Evolutionary conservation across 2,113 vertebrate species (phyloP), one percentile per base, ranked within the genome.

Genomic region (Typhlomys cinereus): DNA sequence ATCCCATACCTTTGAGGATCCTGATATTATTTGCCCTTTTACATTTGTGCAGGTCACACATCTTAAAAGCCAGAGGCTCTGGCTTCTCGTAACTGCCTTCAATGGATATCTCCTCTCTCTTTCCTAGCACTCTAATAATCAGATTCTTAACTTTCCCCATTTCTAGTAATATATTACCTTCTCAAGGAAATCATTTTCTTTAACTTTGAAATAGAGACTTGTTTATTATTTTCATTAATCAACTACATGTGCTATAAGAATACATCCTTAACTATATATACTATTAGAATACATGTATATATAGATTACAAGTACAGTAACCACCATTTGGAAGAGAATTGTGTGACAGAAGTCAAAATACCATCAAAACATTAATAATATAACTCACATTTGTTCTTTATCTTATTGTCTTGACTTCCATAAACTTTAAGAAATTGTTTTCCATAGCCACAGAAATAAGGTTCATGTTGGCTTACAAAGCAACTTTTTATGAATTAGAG

Each of bases 291-390:
- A 54, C 78, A 71, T 29, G 6, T n/a, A n/a, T n/a, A n/a, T n/a
- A n/a, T n/a, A n/a, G n/a, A n/a, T n/a, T n/a, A n/a, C n/a, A n/a
- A 88, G 39, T 50, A 94, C 27, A 54, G 84, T 87, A 23, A 94
- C 46, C 46, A 90, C n/a, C 46, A 71, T 61, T 88, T 78, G 34
- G 69, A 92, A 94, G 62, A 61, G 15, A 95, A 46, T 23, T 79
- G 2, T 78, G n/a, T 46, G n/a, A 48, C 34, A 85, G 23, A 91
- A 89, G 34, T 7, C 74, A 95, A 7, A 78, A 31, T 86, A 48
- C 59, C 13, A 79, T 54, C 62, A 86, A 86, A 92, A 2, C 39
- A 90, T 79, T 74, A 92, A n/a, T 20, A 80, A 8, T 41, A 96
- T 54, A 84, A 87, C 6, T 23, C 27, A 66, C 85, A 78, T 31